Conservation (phyloP, 2,797 vertebrate genomes). For the Hozukius guyotensis region DNA sequence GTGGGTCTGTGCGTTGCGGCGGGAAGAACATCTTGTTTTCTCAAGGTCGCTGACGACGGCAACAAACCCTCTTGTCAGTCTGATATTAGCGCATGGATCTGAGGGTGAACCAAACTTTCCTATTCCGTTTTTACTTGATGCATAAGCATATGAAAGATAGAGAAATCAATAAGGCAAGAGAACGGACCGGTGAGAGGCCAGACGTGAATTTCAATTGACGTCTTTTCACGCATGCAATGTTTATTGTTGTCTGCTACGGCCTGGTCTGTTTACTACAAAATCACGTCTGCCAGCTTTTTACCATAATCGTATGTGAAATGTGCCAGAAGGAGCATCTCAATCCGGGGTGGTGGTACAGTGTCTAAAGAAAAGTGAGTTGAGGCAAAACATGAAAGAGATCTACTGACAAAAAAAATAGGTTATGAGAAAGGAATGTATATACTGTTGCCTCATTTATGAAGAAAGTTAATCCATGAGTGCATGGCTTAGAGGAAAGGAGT, state of each 20-base stretch:
- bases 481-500: slow-evolving; percentile 60
- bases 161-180: slow-evolving; percentile 74
- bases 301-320: not conserved
- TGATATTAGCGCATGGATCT: slow-evolving; percentile 66
- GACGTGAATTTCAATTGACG: slow-evolving; percentile 62
- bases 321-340: not conserved
- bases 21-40: slow-evolving; percentile 65
- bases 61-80: slow-evolving; percentile 60
- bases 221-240: slow-evolving; percentile 55
- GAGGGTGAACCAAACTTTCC: slow-evolving; percentile 60
- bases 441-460: slow-evolving; percentile 51
- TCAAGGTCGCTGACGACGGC: slow-evolving; percentile 73
- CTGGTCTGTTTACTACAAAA: slow-evolving; percentile 18
- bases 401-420: slow-evolving; percentile 49
- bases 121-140: slow-evolving; percentile 72
- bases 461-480: slow-evolving; percentile 64
- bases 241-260: slow-evolving; percentile 52
- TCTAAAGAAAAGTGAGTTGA: not conserved
- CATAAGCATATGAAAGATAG: slow-evolving; percentile 74
- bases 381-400: not conserved
- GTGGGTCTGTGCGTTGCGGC: slow-evolving; percentile 39
- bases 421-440: slow-evolving; percentile 68
- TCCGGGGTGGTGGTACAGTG: not conserved
- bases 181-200: slow-evolving; percentile 44
- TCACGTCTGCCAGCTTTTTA: not conserved